Base-by-base conservation (phyloP, 1,140 invertebrate species). In the Tetramorium alpestre region DNA sequence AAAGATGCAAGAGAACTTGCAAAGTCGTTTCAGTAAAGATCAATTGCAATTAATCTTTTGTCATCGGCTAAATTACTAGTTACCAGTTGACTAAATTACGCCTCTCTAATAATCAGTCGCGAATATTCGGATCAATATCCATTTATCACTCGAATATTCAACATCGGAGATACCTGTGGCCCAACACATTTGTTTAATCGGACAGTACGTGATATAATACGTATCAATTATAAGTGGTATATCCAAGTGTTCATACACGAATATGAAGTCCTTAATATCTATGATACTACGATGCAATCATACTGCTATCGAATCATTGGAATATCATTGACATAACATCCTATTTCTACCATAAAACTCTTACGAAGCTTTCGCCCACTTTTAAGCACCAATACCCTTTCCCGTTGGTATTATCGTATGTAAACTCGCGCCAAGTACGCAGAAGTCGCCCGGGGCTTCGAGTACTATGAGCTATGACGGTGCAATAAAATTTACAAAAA, bases 401-500 rank as follows among this genome's bases (percentile, higher is more conserved):
- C 41, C 7, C 38, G 41, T n/a, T 49, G 3, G 18, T 84, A 75
- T 84, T 56, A 75, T 84, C 69, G 54, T 60, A 82, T 60, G 69
- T 44, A 60, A 60, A 81, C 78, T 81, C 64, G 69, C 25, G 41
- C 38, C 11, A 72, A 72, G 67, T 72, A 60, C 25, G 16, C 33
- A 44, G 3, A 44, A 56, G 18, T 62, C 56, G 69, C 44, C 54
- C 8, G 54, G 54, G 41, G 7, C 11, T 75, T 84, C 41, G 38
- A 72, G 22, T 22, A 18, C 67, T 25, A 28, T 25, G 38, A 82
- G 78, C 38, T 72, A 72, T 47, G 41, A 82, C 11, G 54, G 80
- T 10, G 69, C 69, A 60, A 84, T 75, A 84, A 84, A 84, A 69
- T 86, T 86, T 41, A 25, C 62, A 80, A 58, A 86, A 86, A 78